Conservation (phyloP, 2,797 vertebrate genomes). For the Chelon auratus region DNA sequence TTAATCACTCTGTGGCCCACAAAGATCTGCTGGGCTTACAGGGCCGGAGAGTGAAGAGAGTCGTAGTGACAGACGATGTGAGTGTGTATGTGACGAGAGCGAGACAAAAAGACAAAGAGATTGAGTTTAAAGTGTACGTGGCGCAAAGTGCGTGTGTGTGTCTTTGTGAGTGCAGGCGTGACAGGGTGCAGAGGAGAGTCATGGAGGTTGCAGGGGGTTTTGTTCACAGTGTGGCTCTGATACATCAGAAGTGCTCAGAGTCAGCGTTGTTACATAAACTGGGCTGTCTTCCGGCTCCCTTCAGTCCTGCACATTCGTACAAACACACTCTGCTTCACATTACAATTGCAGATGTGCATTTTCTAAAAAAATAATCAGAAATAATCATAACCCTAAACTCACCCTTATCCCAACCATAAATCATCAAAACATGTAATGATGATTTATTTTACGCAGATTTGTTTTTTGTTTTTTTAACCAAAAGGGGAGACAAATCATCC, state of each 20-base stretch:
- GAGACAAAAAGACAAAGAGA: conserved; percentile 10
- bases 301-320: background rate
- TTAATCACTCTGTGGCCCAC: conserved; percentile 67
- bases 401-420: background rate
- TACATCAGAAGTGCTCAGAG: conserved; percentile 61
- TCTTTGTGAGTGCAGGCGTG: conserved; percentile 30
- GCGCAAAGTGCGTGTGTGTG: conserved; percentile 6
- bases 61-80: conserved; percentile 61
- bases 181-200: conserved; percentile 58
- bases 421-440: no score
- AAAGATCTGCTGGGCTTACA: conserved; percentile 73
- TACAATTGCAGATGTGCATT: background rate
- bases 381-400: background rate
- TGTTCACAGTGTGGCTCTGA: conserved; percentile 51
- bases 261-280: conserved; percentile 54
- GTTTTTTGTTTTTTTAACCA: no score
- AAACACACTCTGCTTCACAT: background rate
- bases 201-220: conserved; percentile 55
- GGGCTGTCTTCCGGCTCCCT: conserved; percentile 18
- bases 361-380: background rate
- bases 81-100: conserved; percentile 35
- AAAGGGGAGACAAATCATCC: no score
- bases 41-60: conserved; percentile 70
- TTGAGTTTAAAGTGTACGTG: conserved; percentile 11
- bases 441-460: no score